Conservation (phyloP, 92 coral and sea anemone genomes). For the Parazoanthus darwini region DNA sequence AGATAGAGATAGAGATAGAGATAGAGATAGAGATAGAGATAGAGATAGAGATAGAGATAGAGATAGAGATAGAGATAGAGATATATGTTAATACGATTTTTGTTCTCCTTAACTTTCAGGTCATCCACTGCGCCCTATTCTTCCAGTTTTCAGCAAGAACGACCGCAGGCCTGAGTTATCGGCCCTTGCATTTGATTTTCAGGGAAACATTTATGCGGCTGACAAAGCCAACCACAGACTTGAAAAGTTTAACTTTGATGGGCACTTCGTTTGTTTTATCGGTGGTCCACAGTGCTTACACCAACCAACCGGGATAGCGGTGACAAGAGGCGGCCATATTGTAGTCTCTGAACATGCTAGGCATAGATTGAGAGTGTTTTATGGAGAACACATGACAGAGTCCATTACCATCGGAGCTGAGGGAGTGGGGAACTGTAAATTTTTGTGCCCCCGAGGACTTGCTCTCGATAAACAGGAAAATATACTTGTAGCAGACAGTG, state of each 20-base stretch:
- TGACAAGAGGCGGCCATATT: slow-evolving; percentile 78
- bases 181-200: slow-evolving; percentile 69
- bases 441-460: slow-evolving; percentile 84
- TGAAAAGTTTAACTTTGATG: slow-evolving; percentile 81
- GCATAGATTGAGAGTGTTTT: slow-evolving; percentile 77
- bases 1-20: too few relatives aligned
- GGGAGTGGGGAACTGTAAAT: slow-evolving; percentile 88
- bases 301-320: slow-evolving; percentile 82
- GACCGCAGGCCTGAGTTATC: slow-evolving; percentile 90
- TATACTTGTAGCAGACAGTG: slow-evolving; percentile 87
- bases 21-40: too few relatives aligned
- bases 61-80: too few relatives aligned
- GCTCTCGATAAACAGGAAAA: slow-evolving; percentile 78
- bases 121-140: slow-evolving; percentile 77
- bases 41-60: too few relatives aligned
- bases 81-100: neutral
- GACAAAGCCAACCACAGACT: slow-evolving; percentile 90
- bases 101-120: slow-evolving; percentile 46
- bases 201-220: slow-evolving; percentile 72
- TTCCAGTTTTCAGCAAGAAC: slow-evolving; percentile 84
- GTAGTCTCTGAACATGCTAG: slow-evolving; percentile 79
- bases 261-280: slow-evolving; percentile 79
- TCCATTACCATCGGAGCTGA: slow-evolving; percentile 62
- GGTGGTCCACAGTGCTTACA: slow-evolving; percentile 78
- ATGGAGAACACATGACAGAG: slow-evolving; percentile 54